A percentile compares a stretch with the other conserved stretches of the same genome.
Evolutionary conservation across 2,888 invertebrate genomes (phyloP).

Genomic region (Nysson spinosus): DNA sequence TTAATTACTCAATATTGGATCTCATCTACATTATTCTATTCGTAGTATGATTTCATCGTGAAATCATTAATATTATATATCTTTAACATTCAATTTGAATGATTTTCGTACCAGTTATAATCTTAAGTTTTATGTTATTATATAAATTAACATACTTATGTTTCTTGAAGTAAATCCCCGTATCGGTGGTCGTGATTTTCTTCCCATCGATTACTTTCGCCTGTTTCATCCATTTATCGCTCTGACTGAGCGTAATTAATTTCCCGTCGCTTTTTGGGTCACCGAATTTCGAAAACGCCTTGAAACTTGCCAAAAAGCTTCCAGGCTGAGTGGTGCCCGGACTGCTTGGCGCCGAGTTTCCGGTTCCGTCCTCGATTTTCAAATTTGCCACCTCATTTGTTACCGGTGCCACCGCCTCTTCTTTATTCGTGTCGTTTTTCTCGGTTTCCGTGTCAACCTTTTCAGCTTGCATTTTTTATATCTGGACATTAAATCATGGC

Average conservation of each 20-base stretch:
- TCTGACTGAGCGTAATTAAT: conserved; percentile 90
- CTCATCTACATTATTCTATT: no score
- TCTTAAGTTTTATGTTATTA: no score
- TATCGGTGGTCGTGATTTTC: conserved; percentile 93
- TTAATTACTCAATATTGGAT: no score
- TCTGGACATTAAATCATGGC: conserved; percentile 1
- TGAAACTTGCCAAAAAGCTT: conserved; percentile 79
- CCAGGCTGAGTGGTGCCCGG: conserved; percentile 55
- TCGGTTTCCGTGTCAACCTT: conserved; percentile 49
- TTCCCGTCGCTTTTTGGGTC: conserved; percentile 92
- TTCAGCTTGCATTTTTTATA: conserved; percentile 46
- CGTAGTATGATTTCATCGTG: no score
- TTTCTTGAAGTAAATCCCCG: conserved; percentile 93
- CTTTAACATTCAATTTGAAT: no score
- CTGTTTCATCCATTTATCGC: conserved; percentile 97
- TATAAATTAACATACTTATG: conserved; percentile 82
- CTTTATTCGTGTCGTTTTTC: conserved; percentile 30
- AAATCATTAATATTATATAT: no score
- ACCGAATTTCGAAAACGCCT: conserved; percentile 91
- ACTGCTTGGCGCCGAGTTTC: conserved; percentile 62
- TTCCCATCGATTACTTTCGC: conserved; percentile 90
- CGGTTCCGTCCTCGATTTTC: conserved; percentile 63
- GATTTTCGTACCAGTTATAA: no score
- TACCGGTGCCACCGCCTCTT: conserved; percentile 39
- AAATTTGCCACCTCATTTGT: conserved; percentile 62